Evolutionary conservation across 2,888 invertebrate genomes (phyloP), one percentile per base, ranked within the genome.

Genomic region (Hartigia nigra): DNA sequence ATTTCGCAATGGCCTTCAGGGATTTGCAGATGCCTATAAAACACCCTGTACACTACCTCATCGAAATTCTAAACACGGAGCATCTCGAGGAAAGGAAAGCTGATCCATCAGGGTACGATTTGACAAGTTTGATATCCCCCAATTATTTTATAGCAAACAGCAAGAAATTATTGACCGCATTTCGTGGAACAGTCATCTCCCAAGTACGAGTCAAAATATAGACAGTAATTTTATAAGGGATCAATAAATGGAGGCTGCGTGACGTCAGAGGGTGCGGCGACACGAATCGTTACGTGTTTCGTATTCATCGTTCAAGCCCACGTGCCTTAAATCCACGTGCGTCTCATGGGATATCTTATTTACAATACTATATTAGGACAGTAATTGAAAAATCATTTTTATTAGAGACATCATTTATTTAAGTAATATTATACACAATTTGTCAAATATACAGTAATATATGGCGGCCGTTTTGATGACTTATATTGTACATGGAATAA

Each of bases 211-310:
- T 80, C 81, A 79, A 84, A 82, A 82, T 78, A 81, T 82, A 70
- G 85, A 83, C 84, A 81, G 82, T 83, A 87, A 86, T 87, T 88
- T 87, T 76, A 81, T 86, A 84, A 86, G 85, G 87, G 90, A 90
- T 90, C 90, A 90, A 90, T 90, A 90, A 89, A 82, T 80, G 88
- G 88, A 88, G 87, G 87, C 86, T 89, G 88, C 78, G 84, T 90
- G 89, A 89, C 89, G 90, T 89, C 87, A 88, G 84, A 87, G 88
- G 89, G 88, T 87, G 90, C 87, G 88, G 86, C 86, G 85, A 87
- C 70, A 75, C 76, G 82, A 84, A 88, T 88, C 85, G 84, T 86
- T 85, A 84, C 80, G 80, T 77, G 82, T 80, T 75, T 14, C 32
- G 31, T 72, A 31, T 32, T 34, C 14, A 72, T 31, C 72, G 4